Evolutionary conservation across 1,140 invertebrate species (phyloP), one percentile per base, ranked within the genome.

Genomic region (Drosophila nebulosa): DNA sequence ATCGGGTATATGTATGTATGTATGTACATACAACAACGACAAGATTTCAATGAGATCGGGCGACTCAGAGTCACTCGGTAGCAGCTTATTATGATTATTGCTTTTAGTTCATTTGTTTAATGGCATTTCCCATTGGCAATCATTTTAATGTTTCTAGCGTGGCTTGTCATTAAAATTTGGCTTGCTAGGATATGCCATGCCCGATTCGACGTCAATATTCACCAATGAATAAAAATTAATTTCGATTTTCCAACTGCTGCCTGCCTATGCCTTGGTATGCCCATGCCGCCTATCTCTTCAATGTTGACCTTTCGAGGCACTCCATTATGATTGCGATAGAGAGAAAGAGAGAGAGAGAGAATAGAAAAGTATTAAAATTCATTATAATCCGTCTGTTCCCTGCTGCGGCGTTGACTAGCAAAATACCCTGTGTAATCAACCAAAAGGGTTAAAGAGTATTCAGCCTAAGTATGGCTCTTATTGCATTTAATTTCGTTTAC

Each of bases 51-150:
- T 14, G 7, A 7, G 22, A 14, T 4, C 14, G 26, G 52, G 7
- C n/a, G n/a, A 46, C 18, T 46, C 27, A 63, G 46, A 56, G 36
- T 46, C n/a, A n/a, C n/a, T n/a, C n/a, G n/a, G n/a, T 60, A 18
- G 53, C 53, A 35, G 58, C 68, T 79, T 84, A 79, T 85, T 79
- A 77, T 86, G 81, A 64, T 77, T 85, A 85, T 86, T 74, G 81
- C 80, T 81, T 78, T 69, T 69, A 74, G 78, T 78, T 81, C 63
- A 86, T 85, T 86, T 85, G 66, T 81, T 86, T 85, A 86, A 86
- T 86, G 83, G 69, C 64, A 73, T 69, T 73, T 36, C 24, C 58
- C 39, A 16, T 18, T 21, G 68, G 52, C 69, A 75, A 72, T 75
- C 50, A 75, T 68, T 72, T 75, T 75, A 75, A 75, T 75, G 73